Evolutionary conservation across 2,888 invertebrate species (phyloP), one percentile per base, ranked within the genome.

Genomic region (Drosophila suboccidentalis): DNA sequence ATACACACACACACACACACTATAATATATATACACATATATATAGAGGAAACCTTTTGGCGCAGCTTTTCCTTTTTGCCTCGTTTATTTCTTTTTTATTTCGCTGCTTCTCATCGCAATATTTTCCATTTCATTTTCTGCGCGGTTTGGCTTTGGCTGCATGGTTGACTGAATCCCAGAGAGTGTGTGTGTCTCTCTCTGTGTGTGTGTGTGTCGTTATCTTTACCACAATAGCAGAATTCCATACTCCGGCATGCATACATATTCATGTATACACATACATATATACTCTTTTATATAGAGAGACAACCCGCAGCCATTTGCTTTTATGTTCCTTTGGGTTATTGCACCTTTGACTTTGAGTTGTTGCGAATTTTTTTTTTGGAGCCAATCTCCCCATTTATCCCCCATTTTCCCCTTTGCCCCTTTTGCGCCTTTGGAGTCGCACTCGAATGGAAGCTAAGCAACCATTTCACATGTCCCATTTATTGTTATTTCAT

Each of bases 331-430:
- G 80, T 63, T 69, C 68, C 79, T 78, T 70, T 85, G 87, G 89
- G 89, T 87, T 87, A 87, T 89, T 87, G 89, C 88, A 88, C 87
- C 88, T 87, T 87, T 87, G 87, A 89, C 87, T 87, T 82, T 82
- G 82, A 78, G 80, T 76, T 82, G 75, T 80, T 77, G 71, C 68
- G 82, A 77, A 70, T 79, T 77, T 58, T 43, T 61, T 65, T 61
- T 65, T 53, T 41, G 53, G 49, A 10, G 15, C 26, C 47, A 47
- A 4, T 5, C 29, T 11, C 17, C 10, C 43, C n/a, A 15, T n/a
- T 8, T 10, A 4, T 26, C 26, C 26, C 26, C 19, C 59, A 5
- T 11, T 22, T 4, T 3, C 1, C n/a, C 17, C 22, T 29, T 26
- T n/a, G 8, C 8, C 8, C 29, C 29, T 8, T 29, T 26, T n/a